A percentile compares a stretch with the other conserved stretches of the same genome.
Conservation (phyloP, 2,888 invertebrate genomes). For the Dione juno region DNA sequence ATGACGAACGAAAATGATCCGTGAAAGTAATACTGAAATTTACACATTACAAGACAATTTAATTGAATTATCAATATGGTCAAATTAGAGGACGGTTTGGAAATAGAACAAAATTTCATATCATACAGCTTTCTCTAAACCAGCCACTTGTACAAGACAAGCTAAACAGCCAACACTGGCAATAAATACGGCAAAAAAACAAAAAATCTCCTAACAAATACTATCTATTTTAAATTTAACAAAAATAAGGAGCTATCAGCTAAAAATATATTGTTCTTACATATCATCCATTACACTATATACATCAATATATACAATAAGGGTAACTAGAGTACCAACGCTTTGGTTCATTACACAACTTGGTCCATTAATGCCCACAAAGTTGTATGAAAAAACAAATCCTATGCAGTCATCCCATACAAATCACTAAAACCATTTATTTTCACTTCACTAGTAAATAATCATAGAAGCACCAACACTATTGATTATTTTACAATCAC, state of each 20-base stretch:
- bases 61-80: no score
- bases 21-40: no score
- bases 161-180: constrained; percentile 14
- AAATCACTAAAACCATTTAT: constrained; percentile 1
- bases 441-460: constrained; percentile 4
- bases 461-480: constrained; percentile 17
- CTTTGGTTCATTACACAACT: constrained; percentile 17
- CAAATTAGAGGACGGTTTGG: no score
- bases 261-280: constrained; percentile 53
- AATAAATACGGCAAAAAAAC: constrained; percentile 15
- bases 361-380: not conserved
- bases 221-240: constrained; percentile 1
- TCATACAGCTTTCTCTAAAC: not conserved
- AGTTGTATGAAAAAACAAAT: not conserved
- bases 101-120: no score
- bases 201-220: constrained; percentile 19
- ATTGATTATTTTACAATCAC: not conserved
- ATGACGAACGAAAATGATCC: no score
- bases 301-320: constrained; percentile 52
- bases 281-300: constrained; percentile 49
- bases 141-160: not conserved
- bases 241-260: constrained; percentile 38
- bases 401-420: not conserved
- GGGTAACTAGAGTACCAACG: constrained; percentile 55
- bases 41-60: no score